These are phyloP conservation scores for Artemia sp. DNA, from an alignment of 2,888 invertebrate genomes.

Conservation along the genomic window DNA sequence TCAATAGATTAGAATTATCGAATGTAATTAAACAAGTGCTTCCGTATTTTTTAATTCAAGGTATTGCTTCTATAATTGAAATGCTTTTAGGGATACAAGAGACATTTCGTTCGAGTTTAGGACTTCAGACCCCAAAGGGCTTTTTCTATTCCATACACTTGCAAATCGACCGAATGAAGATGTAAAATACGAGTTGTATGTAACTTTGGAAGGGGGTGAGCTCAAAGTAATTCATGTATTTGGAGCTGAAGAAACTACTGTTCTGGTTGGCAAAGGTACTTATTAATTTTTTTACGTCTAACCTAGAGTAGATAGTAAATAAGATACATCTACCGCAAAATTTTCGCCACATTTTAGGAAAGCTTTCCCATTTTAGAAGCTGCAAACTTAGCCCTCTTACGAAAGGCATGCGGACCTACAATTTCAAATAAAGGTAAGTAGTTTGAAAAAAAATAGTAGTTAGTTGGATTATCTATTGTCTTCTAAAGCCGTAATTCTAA, in stretches of 20 bases:
- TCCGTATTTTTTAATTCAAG: too few relatives aligned
- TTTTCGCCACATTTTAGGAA: neutral
- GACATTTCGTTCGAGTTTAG: conserved; percentile 62
- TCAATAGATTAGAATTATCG: too few relatives aligned
- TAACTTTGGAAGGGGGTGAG: conserved; percentile 79
- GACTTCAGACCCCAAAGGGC: conserved; percentile 67
- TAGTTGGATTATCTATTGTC: too few relatives aligned
- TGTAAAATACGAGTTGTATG: conserved; percentile 73
- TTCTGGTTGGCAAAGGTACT: conserved; percentile 60
- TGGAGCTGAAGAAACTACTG: conserved; percentile 63
- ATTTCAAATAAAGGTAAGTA: too few relatives aligned
- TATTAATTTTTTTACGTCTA: neutral
- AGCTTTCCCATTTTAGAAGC: conserved; percentile 18
- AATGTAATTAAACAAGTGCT: too few relatives aligned
- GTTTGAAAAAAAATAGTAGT: too few relatives aligned
- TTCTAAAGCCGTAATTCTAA: too few relatives aligned
- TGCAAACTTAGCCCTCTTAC: neutral
- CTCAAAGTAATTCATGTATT: conserved; percentile 80
- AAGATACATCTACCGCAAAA: neutral
- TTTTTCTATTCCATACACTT: conserved; percentile 75
- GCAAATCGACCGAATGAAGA: conserved; percentile 61
- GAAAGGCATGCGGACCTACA: too few relatives aligned
- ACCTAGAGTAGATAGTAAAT: neutral
- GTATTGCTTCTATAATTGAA: too few relatives aligned
- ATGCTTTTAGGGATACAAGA: conserved; percentile 20